Evolutionary conservation across 2,888 invertebrate genomes (phyloP), one percentile per base, ranked within the genome.

Genomic region (Yponomeuta evonymella): DNA sequence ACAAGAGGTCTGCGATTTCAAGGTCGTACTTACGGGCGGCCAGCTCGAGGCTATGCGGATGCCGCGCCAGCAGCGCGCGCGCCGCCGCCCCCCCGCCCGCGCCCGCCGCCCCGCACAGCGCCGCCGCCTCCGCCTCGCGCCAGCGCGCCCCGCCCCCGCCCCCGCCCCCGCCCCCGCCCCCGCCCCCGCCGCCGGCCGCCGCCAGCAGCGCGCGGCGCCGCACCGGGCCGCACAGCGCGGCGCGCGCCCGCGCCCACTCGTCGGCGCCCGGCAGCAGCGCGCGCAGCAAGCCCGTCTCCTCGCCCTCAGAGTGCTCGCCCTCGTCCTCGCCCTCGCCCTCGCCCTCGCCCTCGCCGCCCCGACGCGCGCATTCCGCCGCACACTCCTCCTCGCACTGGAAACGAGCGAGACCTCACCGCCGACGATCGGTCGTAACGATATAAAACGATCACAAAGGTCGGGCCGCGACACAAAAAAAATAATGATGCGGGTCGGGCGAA

Each of bases 251-350:
- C 15, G 67, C 71, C 74, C 74, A 73, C 72, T 73, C 72, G 8
- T 67, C 72, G 36, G 23, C 66, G 30, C 30, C 33, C 48, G 72
- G 82, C 80, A 80, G 75, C 79, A 80, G 74, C 75, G 73, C 43
- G 43, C 43, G 70, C 74, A 76, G 75, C 77, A 79, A 76, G 76
- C 76, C 74, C 74, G 78, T 76, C 51, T 79, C 80, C 72, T 77
- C 76, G 68, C 6, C 15, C 62, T 62, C 62, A 23, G 23, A 0
- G 62, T 4, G 0, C 76, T 71, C 73, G 76, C 82, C 73, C 73
- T 33, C 71, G 48, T 72, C 68, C 33, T 79, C 80, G 72, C 80
- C 79, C 72, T 77, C 76, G 68, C 5, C 15, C 62, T 62, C 62
- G 62, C 5, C 15, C 76, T 71, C 73, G 76, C 83, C 73, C 73